Evolutionary conservation across 2,113 vertebrate species (phyloP).

Genomic region (Agelaius phoeniceus): DNA sequence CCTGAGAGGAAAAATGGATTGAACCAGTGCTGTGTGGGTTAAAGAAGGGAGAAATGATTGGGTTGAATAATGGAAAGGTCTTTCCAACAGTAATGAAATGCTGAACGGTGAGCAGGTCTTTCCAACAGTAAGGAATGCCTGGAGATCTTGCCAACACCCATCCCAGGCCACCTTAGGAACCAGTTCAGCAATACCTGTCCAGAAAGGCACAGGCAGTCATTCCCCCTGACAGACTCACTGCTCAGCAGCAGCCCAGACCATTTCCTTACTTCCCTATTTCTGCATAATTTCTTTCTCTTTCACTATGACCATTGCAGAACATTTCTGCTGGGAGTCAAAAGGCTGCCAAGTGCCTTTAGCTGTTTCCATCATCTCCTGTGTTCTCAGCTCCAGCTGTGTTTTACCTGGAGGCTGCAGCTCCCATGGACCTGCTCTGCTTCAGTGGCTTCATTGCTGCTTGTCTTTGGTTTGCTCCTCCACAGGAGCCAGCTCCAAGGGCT

Average conservation of each 20-base stretch:
- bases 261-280: neutral
- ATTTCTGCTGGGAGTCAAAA: neutral
- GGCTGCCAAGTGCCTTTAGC: neutral
- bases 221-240: neutral
- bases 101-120: neutral
- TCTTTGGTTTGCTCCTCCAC: accelerated
- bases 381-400: neutral
- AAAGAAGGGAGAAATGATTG: neutral
- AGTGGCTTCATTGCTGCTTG: neutral
- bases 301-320: neutral
- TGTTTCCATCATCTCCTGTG: neutral
- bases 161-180: neutral
- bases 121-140: neutral
- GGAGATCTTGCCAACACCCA: neutral
- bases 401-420: neutral
- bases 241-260: neutral
- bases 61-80: neutral
- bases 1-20: neutral
- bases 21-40: neutral
- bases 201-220: neutral
- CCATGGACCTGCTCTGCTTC: neutral
- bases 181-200: neutral
- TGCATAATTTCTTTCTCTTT: neutral
- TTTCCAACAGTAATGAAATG: neutral
- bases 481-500: neutral